Conservation (phyloP, 2,797 vertebrate species). For the Mormyrus hasselquistii region DNA sequence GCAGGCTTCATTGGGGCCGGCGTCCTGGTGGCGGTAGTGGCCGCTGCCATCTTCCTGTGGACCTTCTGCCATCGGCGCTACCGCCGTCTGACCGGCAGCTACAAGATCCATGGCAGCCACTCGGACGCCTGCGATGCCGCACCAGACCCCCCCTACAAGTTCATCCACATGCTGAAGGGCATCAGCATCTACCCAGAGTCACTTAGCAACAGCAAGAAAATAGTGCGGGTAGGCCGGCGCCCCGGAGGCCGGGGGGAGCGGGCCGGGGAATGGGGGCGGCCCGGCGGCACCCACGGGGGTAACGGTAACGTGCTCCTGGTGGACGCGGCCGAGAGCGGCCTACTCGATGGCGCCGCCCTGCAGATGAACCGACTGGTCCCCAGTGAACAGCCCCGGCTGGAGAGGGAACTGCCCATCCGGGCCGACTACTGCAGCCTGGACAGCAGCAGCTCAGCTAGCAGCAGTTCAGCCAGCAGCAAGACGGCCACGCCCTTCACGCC, state of each 20-base stretch:
- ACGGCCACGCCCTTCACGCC: constrained; percentile 78
- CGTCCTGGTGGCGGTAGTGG: constrained; percentile 77
- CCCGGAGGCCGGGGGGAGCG: constrained; percentile 24
- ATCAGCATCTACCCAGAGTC: constrained; percentile 96
- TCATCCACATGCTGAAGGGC: constrained; percentile 96
- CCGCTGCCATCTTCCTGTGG: constrained; percentile 82
- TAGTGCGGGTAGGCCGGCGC: constrained; percentile 61
- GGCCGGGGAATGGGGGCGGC: constrained; percentile 14
- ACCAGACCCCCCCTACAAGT: constrained; percentile 74
- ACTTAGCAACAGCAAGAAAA: constrained; percentile 82
- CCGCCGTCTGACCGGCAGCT: constrained; percentile 66
- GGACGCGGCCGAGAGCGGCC: constrained; percentile 61
- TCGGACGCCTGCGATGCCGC: constrained; percentile 53
- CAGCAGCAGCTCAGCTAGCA: constrained; percentile 67
- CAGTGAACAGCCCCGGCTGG: constrained; percentile 30
- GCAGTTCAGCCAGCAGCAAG: constrained; percentile 69
- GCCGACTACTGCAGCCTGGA: constrained; percentile 75
- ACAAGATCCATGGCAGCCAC: constrained; percentile 66
- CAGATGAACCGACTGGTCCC: constrained; percentile 59
- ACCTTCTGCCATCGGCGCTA: constrained; percentile 84
- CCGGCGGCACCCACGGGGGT: not conserved
- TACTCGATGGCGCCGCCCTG: constrained; percentile 50
- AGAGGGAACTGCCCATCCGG: constrained; percentile 71
- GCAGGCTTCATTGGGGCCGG: constrained; percentile 90
- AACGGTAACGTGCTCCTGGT: constrained; percentile 47